Base-by-base conservation (phyloP, 2,113 vertebrate genomes). In the Cephalopholis sonnerati region DNA sequence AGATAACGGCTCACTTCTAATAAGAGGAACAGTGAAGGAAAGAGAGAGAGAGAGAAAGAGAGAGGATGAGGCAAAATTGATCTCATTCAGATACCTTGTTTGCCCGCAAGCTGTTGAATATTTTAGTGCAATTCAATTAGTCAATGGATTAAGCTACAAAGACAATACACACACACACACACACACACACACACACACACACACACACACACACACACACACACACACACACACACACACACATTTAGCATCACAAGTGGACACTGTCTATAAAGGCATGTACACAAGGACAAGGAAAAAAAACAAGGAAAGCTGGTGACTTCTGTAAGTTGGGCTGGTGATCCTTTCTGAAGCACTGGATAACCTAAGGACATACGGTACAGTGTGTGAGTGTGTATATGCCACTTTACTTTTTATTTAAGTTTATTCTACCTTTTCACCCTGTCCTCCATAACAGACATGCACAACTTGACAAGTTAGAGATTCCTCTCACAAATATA, bases 71-170 rank as follows among this genome's bases (percentile, higher is more conserved):
- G 20, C 25, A 74, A 55, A 61, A 79, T 53, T 69, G 41, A 59
- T 63, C 59, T 61, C 74, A 84, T 71, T 69, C 39, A 77, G 39
- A 78, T 77, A 71, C 44, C 51, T 75, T 27, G 81, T 84, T 82
- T 78, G 55, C 32, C 46, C 6, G 20, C 55, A 48, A 79, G 81
- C 79, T 89, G 74, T 66, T 85, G 75, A 89, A 91, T 89, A 88
- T 90, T 90, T 91, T 73, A 87, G 73, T 79, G 70, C 67, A 81
- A 80, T 83, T 85, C 79, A 79, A 77, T 90, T 84, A 91, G 77
- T 66, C 63, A 62, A 59, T 83, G 77, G 79, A 67, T 61, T 74
- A 65, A 76, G 62, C 71, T 53, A 77, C 44, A 53, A 44, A 36
- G n/a, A 13, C 32, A n/a, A 61, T 4, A 29, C 29, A 29, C 29